These are phyloP conservation scores for Brachionichthys hirsutus DNA, from an alignment of 2,113 vertebrate species.

Conservation along the genomic window DNA sequence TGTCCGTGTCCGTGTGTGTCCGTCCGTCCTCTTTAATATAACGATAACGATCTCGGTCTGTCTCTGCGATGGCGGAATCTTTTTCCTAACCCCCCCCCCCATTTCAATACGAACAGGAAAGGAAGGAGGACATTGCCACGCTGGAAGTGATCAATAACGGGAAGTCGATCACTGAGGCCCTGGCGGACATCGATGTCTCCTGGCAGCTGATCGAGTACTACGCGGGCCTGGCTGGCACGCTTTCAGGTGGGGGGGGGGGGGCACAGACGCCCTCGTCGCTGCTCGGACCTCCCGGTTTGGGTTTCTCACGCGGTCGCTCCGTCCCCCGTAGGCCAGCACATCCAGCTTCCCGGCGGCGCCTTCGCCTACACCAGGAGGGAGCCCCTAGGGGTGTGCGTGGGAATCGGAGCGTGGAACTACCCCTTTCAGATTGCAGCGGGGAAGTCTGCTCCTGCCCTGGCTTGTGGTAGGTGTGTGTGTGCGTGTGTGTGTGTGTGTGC, in stretches of 20 bases:
- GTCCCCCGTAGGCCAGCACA: slow-evolving; percentile 92
- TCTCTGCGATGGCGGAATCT: too few species aligned
- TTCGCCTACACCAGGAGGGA: slow-evolving; percentile 94
- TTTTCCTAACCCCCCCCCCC: too few species aligned
- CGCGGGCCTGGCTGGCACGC: slow-evolving; percentile 86
- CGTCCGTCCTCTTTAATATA: too few species aligned
- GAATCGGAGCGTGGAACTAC: slow-evolving; percentile 96
- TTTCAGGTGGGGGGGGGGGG: slow-evolving; percentile 86
- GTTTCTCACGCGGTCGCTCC: too few species aligned
- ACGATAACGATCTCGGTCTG: too few species aligned
- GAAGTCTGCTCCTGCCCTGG: slow-evolving; percentile 93
- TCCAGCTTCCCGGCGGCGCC: slow-evolving; percentile 88
- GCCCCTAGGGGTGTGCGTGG: slow-evolving; percentile 91
- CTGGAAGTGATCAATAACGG: slow-evolving; percentile 94
- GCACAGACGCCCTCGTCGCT: neutral
- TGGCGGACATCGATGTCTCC: slow-evolving; percentile 82
- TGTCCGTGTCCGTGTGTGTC: too few species aligned
- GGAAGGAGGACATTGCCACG: slow-evolving; percentile 84
- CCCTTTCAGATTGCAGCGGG: slow-evolving; percentile 87
- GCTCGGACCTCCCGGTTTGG: neutral
- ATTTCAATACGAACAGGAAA: slow-evolving; percentile 77
- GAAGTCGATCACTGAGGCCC: slow-evolving; percentile 90
- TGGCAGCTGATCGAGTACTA: slow-evolving; percentile 93
- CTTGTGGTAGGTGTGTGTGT: slow-evolving; percentile 83
- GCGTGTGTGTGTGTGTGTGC: too few species aligned